Evolutionary conservation across 2,113 vertebrate species (phyloP).

Genomic region (Odontophorus gujanensis): DNA sequence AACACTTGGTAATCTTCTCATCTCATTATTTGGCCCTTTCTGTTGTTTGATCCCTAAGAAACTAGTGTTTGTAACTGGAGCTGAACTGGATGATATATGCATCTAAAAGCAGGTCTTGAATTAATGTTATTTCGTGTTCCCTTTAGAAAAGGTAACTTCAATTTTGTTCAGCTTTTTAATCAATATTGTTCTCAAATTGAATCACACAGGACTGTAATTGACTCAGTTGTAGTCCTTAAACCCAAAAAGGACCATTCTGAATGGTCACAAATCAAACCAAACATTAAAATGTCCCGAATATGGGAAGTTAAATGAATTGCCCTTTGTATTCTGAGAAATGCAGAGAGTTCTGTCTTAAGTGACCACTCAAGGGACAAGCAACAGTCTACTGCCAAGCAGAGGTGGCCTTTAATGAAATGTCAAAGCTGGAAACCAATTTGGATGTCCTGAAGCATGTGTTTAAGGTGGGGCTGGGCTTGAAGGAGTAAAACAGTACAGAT

Average conservation of each 20-base stretch:
- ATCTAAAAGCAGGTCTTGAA: background rate
- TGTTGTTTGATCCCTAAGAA: background rate
- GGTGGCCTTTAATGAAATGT: constrained; percentile 62
- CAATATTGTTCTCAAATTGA: background rate
- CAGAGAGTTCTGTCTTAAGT: background rate
- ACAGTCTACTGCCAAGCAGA: background rate
- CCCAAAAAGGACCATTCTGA: background rate
- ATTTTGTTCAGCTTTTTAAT: constrained; percentile 38
- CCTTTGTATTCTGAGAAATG: constrained; percentile 40
- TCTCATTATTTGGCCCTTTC: background rate
- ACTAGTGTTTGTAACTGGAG: background rate
- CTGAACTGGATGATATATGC: background rate
- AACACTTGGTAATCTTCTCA: background rate
- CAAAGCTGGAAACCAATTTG: constrained; percentile 22
- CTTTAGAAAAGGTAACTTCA: constrained; percentile 4
- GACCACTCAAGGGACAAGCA: constrained; percentile 7
- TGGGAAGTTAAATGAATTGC: constrained; percentile 31
- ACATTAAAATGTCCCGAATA: constrained; percentile 25
- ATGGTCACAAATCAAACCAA: constrained; percentile 19
- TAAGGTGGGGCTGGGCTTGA: background rate
- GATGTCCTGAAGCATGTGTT: constrained; percentile 16
- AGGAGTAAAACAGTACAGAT: background rate
- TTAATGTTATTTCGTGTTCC: background rate
- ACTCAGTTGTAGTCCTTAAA: constrained; percentile 15
- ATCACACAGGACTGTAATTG: background rate